Conservation (phyloP, 2,888 invertebrate species). For the Eristalis tenax region DNA sequence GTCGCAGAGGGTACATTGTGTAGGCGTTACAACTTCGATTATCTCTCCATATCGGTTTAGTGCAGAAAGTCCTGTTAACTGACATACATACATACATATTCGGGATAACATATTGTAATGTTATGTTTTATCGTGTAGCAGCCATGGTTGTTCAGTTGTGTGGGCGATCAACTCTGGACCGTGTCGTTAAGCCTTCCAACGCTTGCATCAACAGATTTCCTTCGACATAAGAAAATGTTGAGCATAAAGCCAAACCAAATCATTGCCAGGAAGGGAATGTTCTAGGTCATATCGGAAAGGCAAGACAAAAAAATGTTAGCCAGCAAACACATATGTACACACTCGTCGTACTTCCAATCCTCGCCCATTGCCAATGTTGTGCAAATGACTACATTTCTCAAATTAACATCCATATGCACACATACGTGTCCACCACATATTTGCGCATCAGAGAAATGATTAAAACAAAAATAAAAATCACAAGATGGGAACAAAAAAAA, state of each 20-base stretch:
- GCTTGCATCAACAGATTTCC: neutral
- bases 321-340: neutral
- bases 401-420: neutral
- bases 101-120: neutral
- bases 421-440: neutral
- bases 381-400: slow-evolving; percentile 23
- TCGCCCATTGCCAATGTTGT: slow-evolving; percentile 9
- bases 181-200: neutral
- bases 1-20: neutral
- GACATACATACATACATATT: neutral
- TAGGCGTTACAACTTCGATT: neutral
- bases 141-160: neutral
- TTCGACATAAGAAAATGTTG: no score
- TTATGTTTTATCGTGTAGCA: neutral
- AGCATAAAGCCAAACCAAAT: neutral
- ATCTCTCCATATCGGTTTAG: neutral
- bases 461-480: slow-evolving; percentile 5
- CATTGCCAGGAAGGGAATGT: slow-evolving; percentile 35
- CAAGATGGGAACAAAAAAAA: neutral
- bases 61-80: neutral
- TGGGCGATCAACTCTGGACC: neutral
- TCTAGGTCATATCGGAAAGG: slow-evolving; percentile 41
- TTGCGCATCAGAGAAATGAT: slow-evolving; percentile 45
- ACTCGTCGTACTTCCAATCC: neutral
- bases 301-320: slow-evolving; percentile 1